Base-by-base conservation (phyloP, 2,113 vertebrate genomes). In the Columbina picui region DNA sequence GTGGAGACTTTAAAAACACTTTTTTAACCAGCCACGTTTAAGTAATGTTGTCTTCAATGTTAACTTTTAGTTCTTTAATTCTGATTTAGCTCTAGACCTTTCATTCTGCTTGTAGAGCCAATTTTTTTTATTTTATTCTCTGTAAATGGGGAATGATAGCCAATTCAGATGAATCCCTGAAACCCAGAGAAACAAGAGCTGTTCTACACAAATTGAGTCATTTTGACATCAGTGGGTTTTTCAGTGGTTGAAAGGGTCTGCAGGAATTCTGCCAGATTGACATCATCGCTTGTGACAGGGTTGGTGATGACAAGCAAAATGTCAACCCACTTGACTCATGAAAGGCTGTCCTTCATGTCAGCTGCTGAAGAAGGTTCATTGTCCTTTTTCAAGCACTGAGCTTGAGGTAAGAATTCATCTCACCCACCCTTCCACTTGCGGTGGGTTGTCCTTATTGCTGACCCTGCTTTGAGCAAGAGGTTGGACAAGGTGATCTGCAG, bases 381-480 rank as follows among this genome's bases (percentile, higher is more conserved):
- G 0, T 10, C 19, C 26, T 74, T 90, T 63, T 26, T 22, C 34
- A 47, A 56, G 45, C 25, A 12, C 11, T 2, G 30, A 29, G 45
- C 1, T 9, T 3, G 2, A 39, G 5, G 8, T 6, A 7, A 50
- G 52, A 55, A 8, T 11, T 90, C 34, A 8, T 30, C 29, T 57
- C 65, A 47, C 15, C 7, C 52, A 49, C 0, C 6, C 14, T 56
- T 9, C 47, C 59, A 18, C 19, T 52, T 21, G 3, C 16, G 1
- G 0, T 3, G 27, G 8, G 15, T 15, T 69, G 16, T 34, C 53
- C 53, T 53, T 36, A 10, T 30, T 27, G 3, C 30, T 30, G 30
- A 10, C 38, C 12, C 43, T 61, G 26, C n/a, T 50, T 49, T 36
- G 34, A 45, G 17, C 11, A 55, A 7, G 30, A 75, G 14, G 17